Evolutionary conservation across 2,113 vertebrate genomes (phyloP).

Genomic region (Arvicanthis niloticus): DNA sequence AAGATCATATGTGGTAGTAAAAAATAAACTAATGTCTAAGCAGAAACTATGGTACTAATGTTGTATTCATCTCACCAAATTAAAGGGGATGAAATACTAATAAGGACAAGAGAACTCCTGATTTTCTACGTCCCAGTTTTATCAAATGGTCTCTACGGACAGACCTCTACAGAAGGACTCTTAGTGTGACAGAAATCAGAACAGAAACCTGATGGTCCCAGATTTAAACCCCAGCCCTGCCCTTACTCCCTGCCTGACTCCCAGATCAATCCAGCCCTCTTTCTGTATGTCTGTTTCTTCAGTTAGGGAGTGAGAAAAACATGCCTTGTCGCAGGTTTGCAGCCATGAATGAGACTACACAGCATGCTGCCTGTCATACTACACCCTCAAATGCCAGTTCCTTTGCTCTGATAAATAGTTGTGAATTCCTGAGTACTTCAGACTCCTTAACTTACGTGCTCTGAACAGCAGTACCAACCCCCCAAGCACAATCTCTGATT

Average conservation of each 20-base stretch:
- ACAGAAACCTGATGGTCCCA: conserved; percentile 2
- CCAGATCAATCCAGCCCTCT: conserved; percentile 41
- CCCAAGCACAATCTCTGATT: conserved; percentile 25
- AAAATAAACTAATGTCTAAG: not conserved
- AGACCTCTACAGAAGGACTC: not conserved
- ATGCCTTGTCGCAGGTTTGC: conserved; percentile 4
- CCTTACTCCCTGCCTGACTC: conserved; percentile 17
- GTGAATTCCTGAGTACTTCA: not conserved
- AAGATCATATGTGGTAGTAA: not conserved
- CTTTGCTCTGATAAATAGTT: not conserved
- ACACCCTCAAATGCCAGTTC: not conserved
- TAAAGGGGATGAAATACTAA: conserved; percentile 42
- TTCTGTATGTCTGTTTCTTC: conserved; percentile 29
- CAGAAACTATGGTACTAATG: not conserved
- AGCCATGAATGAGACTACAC: not conserved
- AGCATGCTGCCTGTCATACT: not conserved
- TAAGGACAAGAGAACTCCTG: conserved; percentile 13
- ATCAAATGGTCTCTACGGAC: conserved; percentile 16
- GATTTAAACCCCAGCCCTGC: conserved; percentile 30
- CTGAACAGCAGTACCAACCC: not conserved
- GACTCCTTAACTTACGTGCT: not conserved
- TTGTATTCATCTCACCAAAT: conserved; percentile 13
- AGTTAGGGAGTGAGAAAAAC: conserved; percentile 32
- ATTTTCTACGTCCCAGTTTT: conserved; percentile 35
- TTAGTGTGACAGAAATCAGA: not conserved